Evolutionary conservation across 1,140 invertebrate species (phyloP), one percentile per base, ranked within the genome.

Genomic region (Aphelinus atriplicis): DNA sequence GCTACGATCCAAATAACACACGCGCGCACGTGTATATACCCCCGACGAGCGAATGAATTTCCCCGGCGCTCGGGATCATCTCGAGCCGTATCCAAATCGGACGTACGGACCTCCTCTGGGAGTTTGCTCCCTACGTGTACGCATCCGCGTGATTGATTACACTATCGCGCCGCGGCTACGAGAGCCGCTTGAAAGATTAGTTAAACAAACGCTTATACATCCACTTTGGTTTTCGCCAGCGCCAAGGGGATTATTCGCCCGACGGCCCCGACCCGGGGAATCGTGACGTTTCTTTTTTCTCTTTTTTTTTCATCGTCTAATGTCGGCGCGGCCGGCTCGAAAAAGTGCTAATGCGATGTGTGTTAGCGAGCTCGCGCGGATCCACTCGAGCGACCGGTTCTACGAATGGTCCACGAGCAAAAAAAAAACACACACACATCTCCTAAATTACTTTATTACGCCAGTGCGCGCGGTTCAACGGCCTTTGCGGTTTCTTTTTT

Each of bases 261-360:
- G 26, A 26, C 26, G 26, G 26, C 26, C 26, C 26, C 26, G 26
- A 26, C 26, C 26, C 26, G 26, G 26, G 26, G 26, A 26, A 26
- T 26, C 26, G 26, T 26, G 26, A 26, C 26, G 26, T 26, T 26
- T 26, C 26, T 26, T 26, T 26, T 26, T 26, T 26, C 26, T 26
- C 0, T 26, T 26, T 26, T 26, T 26, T 26, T 26, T 26, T 26
- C 26, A 26, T 26, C 26, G 26, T 26, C 26, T 26, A 26, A 26
- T 26, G 26, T 26, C 26, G 26, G 26, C 26, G 10, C 7, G 45
- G 9, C 9, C n/a, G 47, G 4, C 4, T 66, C 4, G 55, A 73
- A 73, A 66, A 73, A 50, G 64, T 57, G 64, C 62, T 67, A 68
- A 68, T 68, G 56, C 42, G 42, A 26, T 26, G 26, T 26, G 26